Evolutionary conservation across 1,140 invertebrate genomes (phyloP), one percentile per base, ranked within the genome.

Genomic region (Drosophila biarmipes): DNA sequence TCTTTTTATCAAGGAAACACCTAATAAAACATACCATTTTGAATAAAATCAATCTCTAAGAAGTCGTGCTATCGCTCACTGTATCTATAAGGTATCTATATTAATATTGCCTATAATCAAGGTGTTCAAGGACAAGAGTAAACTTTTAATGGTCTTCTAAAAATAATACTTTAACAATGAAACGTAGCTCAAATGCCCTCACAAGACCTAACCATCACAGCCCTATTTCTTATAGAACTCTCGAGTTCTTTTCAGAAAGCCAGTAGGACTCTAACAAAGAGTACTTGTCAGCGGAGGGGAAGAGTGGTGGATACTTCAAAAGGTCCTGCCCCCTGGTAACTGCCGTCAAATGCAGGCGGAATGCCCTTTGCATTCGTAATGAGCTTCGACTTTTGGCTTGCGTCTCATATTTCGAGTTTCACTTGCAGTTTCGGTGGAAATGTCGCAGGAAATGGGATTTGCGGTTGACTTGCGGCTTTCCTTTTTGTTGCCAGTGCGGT

Each of bases 301-400:
- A 29, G 15, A 12, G 14, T 24, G 10, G 21, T 8, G 37, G 19
- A 3, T 34, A 14, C 48, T 34, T 19, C 15, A 17, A 21, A 15
- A 14, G 11, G 40, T 12, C n/a, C 21, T 46, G 34, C 24, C 42
- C 24, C 31, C 42, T 27, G 29, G 49, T 49, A 57, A 72, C 55
- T 51, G 46, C 40, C 19, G 21, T 62, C 29, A 54, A 72, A 76
- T 81, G 57, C 79, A 67, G 52, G 48, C 53, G 55, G 61, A 69
- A 69, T 80, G 77, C 59, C 55, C 57, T 86, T 86, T 85, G 81
- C 58, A 85, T 86, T 81, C 54, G 52, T 78, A 85, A 85, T 86
- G 63, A 66, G 59, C 59, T 67, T 66, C 6, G 19, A 67, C 35
- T 61, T 61, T 45, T 34, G 15, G 40, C 24, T 61, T 43, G 19